phyloP scores from a whole-genome alignment of 2,113 vertebrate species.

The Lepidothrix coronata region DNA sequence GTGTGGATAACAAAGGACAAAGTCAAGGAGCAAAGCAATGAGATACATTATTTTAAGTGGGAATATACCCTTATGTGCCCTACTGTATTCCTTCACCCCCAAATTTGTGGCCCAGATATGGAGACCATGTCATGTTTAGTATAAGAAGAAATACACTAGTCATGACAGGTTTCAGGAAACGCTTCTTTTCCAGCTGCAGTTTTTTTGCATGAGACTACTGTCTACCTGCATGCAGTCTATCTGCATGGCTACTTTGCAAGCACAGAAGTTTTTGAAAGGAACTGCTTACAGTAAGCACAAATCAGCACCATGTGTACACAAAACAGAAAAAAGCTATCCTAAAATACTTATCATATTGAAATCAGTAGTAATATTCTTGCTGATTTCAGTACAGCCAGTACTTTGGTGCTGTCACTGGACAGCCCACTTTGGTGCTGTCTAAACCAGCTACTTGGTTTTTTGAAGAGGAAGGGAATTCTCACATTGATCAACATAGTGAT shows the following conservation, averaged over 20 bases:
- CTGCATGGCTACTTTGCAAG: rapidly evolving
- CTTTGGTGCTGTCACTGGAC: not conserved
- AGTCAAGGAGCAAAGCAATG: not conserved
- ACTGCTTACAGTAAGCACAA: not conserved
- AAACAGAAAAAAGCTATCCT: not conserved
- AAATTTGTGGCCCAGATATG: not conserved
- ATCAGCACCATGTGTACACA: not conserved
- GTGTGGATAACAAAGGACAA: not conserved
- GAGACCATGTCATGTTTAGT: not conserved
- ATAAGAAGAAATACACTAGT: not conserved
- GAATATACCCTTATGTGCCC: not conserved
- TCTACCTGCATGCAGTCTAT: not conserved
- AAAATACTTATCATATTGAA: not conserved
- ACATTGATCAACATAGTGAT: not conserved
- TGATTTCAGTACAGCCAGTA: not conserved
- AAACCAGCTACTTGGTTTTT: not conserved
- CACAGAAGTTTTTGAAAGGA: not conserved
- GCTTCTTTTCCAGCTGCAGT: not conserved
- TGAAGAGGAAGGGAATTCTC: not conserved
- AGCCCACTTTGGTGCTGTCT: not conserved
- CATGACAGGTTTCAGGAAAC: not conserved
- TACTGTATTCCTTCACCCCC: not conserved
- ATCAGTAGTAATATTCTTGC: not conserved
- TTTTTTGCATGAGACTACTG: not conserved
- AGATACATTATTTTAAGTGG: not conserved